Evolutionary conservation across 1,140 invertebrate genomes (phyloP), one percentile per base, ranked within the genome.

Genomic region (Bombus consobrinus): DNA sequence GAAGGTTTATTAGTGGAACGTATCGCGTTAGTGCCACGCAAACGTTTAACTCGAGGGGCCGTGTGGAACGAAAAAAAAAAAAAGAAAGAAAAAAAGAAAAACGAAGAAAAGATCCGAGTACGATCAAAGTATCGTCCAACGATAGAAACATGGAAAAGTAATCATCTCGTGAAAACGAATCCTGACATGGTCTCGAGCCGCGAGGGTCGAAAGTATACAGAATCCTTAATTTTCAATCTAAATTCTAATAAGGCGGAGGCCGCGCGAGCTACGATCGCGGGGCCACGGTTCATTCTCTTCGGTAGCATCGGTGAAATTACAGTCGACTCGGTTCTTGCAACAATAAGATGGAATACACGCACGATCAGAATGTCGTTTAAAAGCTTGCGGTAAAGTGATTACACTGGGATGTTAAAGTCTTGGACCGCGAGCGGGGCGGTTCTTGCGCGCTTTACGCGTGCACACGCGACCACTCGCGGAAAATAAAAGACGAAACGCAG

Each of bases 341-440:
- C 89, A 90, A 89, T 90, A 87, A 89, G 86, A 85, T 66, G 85
- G 87, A 85, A 89, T 81, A 86, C 83, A 72, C 81, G 85, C 85
- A 78, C 82, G 87, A 90, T 90, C 86, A 90, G 89, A 90, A 90
- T 90, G 89, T 90, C 89, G 89, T 86, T 90, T 90, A 88, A 86
- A 79, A 85, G 89, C 68, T 87, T 82, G 86, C 79, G 88, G 89
- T 88, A 82, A 90, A 83, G 89, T 81, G 88, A 90, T 90, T 90
- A 90, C 86, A 28, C 2, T 28, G 59, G 77, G 85, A 88, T 64
- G 81, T 77, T 87, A 82, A 90, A 89, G 88, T 87, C 81, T n/a
- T 13, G 75, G 22, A 72, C 81, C 85, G 88, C 85, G 72, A 86
- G 87, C 53, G 43, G 75, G 43, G 78, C 41, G 53, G 81, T 89